Base-by-base conservation (phyloP, 2,113 vertebrate species). In the Tauraco erythrolophus region DNA sequence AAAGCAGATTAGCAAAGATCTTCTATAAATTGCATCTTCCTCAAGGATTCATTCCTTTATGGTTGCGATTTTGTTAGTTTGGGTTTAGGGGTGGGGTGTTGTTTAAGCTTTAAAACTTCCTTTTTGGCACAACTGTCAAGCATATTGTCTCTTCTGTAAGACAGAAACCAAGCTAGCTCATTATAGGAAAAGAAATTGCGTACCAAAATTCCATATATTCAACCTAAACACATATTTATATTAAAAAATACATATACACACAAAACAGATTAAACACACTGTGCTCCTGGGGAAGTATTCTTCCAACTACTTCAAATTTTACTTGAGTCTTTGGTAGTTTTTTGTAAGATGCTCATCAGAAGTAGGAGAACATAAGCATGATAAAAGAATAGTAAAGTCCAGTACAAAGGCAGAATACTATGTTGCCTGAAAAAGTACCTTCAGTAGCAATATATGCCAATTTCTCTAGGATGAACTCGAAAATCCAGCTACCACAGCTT, bases 31-130 rank as follows among this genome's bases (percentile, higher is more conserved):
- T 31, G 6, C 1, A 13, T 58, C 8, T 78, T 96, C 30, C 6
- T 77, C 27, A 82, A 72, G 10, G 21, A 69, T 7, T 7, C 13
- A 7, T 19, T 79, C 17, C 17, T 65, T 65, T 43, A 30, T 5
- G 19, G 8, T 27, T 15, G 5, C 25, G 10, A 2, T 25, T 39
- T 74, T 46, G 5, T 46, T 37, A 56, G 8, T 43, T 46, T 70
- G 18, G 5, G 6, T 72, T 64, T 77, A 27, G 45, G 19, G 16
- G 7, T n/a, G 3, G 4, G 33, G 11, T 24, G 0, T 1, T 7
- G 7, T 61, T 94, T 30, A 61, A 27, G 9, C 50, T 39, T 51
- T 31, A 69, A 51, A 84, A 48, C 6, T 35, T 4, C 37, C 27
- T 65, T 69, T 70, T 31, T 30, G 18, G 58, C 6, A 21, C 13